phyloP scores from a whole-genome alignment of 1,140 invertebrate species.

The Ephestia elutella region DNA sequence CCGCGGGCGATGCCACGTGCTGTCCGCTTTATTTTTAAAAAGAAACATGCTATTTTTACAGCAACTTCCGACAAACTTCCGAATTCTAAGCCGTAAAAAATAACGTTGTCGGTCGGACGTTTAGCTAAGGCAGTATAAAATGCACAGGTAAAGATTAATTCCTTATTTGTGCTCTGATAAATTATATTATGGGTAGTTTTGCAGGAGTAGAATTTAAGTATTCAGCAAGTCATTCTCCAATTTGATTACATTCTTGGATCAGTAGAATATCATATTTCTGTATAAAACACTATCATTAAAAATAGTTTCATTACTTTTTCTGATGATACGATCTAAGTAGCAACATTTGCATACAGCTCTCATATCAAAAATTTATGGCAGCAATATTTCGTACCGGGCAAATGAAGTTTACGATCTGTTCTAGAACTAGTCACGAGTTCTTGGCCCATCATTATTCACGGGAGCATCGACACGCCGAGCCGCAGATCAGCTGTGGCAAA shows the following conservation, averaged over 20 bases:
- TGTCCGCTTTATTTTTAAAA: neutral
- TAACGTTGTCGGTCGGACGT: too few species aligned
- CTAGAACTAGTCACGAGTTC: neutral
- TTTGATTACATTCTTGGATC: too few species aligned
- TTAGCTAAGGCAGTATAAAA: too few species aligned
- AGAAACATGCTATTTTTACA: neutral
- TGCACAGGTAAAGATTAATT: too few species aligned
- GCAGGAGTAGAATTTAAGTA: too few species aligned
- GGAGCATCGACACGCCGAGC: neutral
- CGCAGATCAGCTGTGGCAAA: neutral
- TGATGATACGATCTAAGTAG: too few species aligned
- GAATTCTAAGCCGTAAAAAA: neutral
- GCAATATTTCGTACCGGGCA: neutral
- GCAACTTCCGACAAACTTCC: neutral
- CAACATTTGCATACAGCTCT: neutral
- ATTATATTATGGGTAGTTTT: too few species aligned
- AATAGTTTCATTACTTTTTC: too few species aligned
- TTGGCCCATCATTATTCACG: neutral
- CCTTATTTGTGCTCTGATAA: too few species aligned
- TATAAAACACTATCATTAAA: too few species aligned
- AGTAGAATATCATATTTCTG: too few species aligned
- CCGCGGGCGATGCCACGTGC: neutral
- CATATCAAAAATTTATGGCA: neutral
- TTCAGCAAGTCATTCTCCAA: too few species aligned
- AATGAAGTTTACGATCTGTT: neutral